A percentile compares a stretch with the other conserved stretches of the same genome.
Conservation (phyloP, 2,888 invertebrate species). For the Pardosa pseudoannulata region DNA sequence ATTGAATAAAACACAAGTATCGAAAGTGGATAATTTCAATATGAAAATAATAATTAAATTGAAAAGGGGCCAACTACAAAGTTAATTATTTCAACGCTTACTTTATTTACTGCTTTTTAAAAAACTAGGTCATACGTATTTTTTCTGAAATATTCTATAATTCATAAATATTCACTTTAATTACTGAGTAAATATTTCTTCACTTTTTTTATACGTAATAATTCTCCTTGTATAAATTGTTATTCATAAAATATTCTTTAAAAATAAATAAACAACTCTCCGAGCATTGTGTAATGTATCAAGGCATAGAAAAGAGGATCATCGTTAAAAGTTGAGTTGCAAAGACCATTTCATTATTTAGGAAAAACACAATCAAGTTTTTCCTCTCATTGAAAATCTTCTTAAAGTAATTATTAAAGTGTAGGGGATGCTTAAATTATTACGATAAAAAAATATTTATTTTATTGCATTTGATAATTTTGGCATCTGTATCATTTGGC, state of each 20-base stretch:
- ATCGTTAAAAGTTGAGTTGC: neutral
- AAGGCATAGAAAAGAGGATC: neutral
- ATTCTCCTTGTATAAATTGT: no score
- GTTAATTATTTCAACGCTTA: no score
- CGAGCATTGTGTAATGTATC: neutral
- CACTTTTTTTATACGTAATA: no score
- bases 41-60: no score
- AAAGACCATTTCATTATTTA: neutral
- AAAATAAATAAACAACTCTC: neutral
- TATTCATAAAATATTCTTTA: neutral
- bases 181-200: no score
- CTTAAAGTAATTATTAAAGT: neutral
- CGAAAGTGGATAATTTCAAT: no score
- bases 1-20: no score
- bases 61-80: no score
- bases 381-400: neutral
- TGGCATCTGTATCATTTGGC: neutral
- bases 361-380: neutral
- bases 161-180: no score
- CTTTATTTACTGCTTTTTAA: no score
- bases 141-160: no score
- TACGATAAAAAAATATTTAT: neutral
- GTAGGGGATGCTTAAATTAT: neutral
- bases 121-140: no score
- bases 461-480: neutral